Base-by-base conservation (phyloP, 2,888 invertebrate genomes). In the Apeira syringaria region DNA sequence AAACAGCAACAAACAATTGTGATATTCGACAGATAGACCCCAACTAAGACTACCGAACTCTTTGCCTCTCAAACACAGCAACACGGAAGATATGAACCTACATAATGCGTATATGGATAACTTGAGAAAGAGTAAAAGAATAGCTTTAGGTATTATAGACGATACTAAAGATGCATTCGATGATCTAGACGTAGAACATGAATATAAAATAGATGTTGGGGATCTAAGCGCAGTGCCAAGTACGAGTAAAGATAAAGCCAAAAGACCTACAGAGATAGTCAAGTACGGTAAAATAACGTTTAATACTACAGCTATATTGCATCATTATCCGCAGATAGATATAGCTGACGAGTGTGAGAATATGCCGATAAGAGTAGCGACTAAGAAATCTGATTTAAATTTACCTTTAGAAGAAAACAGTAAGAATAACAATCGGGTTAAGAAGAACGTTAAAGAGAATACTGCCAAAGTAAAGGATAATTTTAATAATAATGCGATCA, bases 241-340 rank as follows among this genome's bases (percentile, higher is more conserved):
- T 61, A 80, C 81, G 46, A 85, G 86, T 62, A 67, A 54, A 39
- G 74, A 73, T 44, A 69, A 59, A 34, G 47, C 55, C 20, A 82
- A 76, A 52, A 68, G 71, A 61, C 77, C 78, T 34, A 71, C 73
- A 46, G 88, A 88, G 49, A 71, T 76, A 50, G 76, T 89, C 10
- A 88, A 87, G 47, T 85, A 87, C 45, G 83, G 81, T 41, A 88
- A 82, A 72, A 88, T 89, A 48, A 87, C 87, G 17, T 87, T 88
- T 58, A 84, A 80, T 48, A 89, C 89, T 7, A 87, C 85, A 29
- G 89, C 88, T 2, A 83, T 88, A 55, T 57, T 89, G 43, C 88
- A 89, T 61, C 87, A 89, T 51, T 89, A 89, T 50, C 89, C 89
- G 29, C 89, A 89, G 56, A 2, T 40, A 13, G 40, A 34, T 32